A percentile compares a stretch with the other conserved stretches of the same genome.
phyloP scores from a whole-genome alignment of 1,140 invertebrate species.

The Lasioglossum albipes region DNA sequence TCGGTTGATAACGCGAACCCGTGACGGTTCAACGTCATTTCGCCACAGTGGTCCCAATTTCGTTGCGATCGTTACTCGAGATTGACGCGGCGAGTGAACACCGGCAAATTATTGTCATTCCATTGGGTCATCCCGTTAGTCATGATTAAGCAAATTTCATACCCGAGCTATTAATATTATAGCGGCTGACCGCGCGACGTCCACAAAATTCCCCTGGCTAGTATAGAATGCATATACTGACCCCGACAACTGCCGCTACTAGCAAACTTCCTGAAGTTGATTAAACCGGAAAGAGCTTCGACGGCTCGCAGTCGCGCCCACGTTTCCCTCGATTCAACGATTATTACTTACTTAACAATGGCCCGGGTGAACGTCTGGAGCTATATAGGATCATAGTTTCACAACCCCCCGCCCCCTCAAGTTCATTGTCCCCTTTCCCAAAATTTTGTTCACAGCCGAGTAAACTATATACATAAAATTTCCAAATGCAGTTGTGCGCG shows the following conservation, averaged over 20 bases:
- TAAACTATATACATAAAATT: no score
- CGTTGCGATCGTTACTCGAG: slow-evolving; percentile 39
- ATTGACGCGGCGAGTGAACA: slow-evolving; percentile 49
- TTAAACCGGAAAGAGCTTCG: slow-evolving; percentile 56
- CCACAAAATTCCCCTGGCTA: slow-evolving; percentile 68
- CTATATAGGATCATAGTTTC: no score
- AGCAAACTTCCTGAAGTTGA: slow-evolving; percentile 62
- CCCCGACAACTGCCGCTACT: slow-evolving; percentile 48
- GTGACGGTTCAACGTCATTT: neutral
- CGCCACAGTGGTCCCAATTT: slow-evolving; percentile 14
- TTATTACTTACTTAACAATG: slow-evolving; percentile 1
- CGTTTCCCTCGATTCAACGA: slow-evolving; percentile 4
- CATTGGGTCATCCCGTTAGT: slow-evolving; percentile 65
- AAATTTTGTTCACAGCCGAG: no score
- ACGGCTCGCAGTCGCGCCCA: neutral
- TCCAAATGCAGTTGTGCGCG: no score
- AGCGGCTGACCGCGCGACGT: slow-evolving; percentile 57
- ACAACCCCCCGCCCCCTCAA: no score
- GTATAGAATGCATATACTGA: slow-evolving; percentile 66
- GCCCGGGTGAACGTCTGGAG: no score
- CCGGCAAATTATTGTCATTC: slow-evolving; percentile 56
- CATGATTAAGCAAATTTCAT: slow-evolving; percentile 68
- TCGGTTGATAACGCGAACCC: neutral
- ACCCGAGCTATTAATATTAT: slow-evolving; percentile 64
- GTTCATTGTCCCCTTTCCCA: no score